Evolutionary conservation across 2,797 vertebrate species (phyloP).

Genomic region (Taenioides sp.): DNA sequence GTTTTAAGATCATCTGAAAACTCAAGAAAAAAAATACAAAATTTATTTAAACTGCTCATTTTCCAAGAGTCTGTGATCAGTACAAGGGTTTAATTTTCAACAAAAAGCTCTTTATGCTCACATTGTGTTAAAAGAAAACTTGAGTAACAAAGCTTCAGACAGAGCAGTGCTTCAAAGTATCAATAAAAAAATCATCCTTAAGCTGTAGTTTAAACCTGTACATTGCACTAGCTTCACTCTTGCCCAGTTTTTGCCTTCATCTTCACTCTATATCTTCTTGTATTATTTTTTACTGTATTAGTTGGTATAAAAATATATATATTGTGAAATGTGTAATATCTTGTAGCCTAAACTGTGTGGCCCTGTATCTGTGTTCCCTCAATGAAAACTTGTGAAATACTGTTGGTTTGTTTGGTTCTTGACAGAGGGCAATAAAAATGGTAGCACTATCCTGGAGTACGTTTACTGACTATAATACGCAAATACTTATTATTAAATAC

Average conservation of each 20-base stretch:
- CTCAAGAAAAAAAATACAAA: no score
- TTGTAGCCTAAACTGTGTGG: conserved; percentile 21
- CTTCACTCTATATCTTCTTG: conserved; percentile 17
- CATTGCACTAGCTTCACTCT: conserved; percentile 24
- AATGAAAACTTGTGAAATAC: conserved; percentile 51
- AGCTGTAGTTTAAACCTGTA: background rate
- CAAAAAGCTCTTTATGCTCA: no score
- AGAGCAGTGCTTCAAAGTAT: no score
- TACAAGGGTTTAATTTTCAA: no score
- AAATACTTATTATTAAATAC: no score
- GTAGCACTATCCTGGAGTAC: conserved; percentile 22
- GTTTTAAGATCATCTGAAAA: no score
- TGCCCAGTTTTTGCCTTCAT: conserved; percentile 8
- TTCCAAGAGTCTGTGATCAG: no score
- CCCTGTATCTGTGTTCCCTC: conserved; percentile 6
- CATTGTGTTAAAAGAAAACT: no score
- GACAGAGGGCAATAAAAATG: conserved; percentile 56
- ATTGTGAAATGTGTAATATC: conserved; percentile 13
- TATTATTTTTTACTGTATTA: conserved; percentile 23
- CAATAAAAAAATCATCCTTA: no score
- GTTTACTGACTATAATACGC: background rate
- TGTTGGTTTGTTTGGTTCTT: conserved; percentile 47
- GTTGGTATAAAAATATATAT: conserved; percentile 16
- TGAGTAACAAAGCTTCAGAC: no score
- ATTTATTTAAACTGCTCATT: no score